Conservation (phyloP, 2,113 vertebrate genomes). For the Gobio gobio region DNA sequence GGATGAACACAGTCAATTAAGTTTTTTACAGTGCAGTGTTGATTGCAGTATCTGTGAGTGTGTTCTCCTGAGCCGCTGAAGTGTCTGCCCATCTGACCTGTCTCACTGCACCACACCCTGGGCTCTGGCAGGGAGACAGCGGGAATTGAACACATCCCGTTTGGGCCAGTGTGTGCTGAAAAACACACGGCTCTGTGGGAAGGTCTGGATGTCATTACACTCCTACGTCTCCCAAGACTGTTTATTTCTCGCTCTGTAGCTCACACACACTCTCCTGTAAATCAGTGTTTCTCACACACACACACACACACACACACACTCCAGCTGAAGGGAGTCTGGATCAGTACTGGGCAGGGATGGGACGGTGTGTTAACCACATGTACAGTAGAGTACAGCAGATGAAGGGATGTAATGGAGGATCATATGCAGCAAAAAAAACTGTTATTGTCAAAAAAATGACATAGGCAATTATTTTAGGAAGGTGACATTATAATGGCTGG, state of each 20-base stretch:
- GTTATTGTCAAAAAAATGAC: too few relatives aligned
- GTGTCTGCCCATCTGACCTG: too few relatives aligned
- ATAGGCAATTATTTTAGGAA: too few relatives aligned
- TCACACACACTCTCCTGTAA: background rate
- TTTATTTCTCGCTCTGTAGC: too few relatives aligned
- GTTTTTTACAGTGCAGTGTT: background rate
- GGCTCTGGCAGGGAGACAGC: slow-evolving; percentile 29
- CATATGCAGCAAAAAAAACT: too few relatives aligned
- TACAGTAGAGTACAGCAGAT: too few relatives aligned
- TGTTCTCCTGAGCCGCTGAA: background rate
- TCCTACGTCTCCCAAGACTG: background rate
- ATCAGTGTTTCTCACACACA: background rate
- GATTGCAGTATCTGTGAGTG: too few relatives aligned
- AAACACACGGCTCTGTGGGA: background rate
- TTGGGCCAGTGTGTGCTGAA: background rate
- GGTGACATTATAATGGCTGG: too few relatives aligned
- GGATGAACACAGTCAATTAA: too few relatives aligned
- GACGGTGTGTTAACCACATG: too few relatives aligned
- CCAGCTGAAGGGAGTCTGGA: too few relatives aligned
- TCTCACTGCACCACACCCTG: slow-evolving; percentile 28
- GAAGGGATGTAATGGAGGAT: too few relatives aligned
- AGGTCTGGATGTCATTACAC: slow-evolving; percentile 57
- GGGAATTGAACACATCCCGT: slow-evolving; percentile 55
- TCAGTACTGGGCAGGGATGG: background rate
- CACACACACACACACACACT: background rate